Evolutionary conservation across 2,888 invertebrate genomes (phyloP), one percentile per base, ranked within the genome.

Genomic region (Lithodes maja): DNA sequence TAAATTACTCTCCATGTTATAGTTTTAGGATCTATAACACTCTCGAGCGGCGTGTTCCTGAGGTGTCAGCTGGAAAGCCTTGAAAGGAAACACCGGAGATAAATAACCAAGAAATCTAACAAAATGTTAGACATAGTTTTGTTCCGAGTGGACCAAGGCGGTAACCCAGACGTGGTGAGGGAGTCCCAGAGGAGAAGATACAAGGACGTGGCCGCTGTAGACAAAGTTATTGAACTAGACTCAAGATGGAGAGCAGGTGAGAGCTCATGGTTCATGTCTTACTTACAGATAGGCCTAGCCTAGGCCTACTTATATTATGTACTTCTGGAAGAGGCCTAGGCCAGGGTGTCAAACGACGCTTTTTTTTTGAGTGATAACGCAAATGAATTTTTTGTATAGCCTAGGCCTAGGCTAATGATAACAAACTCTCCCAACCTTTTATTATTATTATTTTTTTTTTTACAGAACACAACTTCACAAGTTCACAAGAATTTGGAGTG

Each of bases 61-160:
- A 12, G 5, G 71, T 33, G 33, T 71, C 71, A 71, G 71, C 71
- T 71, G 71, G 71, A 71, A n/a, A 2, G 12, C 61, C 12, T 3
- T 12, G 12, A 5, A 12, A 5, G 2, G 71, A n/a, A 15, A 61
- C 68, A 61, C 68, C 68, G 68, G 68, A 15, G 15, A 61, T 7
- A 7, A 7, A 61, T 12, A 1, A 61, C 15, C 68, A 61, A 61
- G 71, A 71, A n/a, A n/a, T 15, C 49, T 78, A 33, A 9, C n/a
- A 88, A 88, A 53, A 91, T 99, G 92, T 95, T 99, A 85, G 99
- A 99, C 94, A 95, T 99, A 93, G 99, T 99, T 94, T 94, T 98
- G 87, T 99, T 99, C 94, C 97, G 99, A 86, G 96, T 96, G 33
- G 99, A 99, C 93, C 99, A 99, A 94, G 99, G 99, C 81, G 98